phyloP scores from a whole-genome alignment of 2,888 invertebrate genomes.

The Drosophila stalkeri region DNA sequence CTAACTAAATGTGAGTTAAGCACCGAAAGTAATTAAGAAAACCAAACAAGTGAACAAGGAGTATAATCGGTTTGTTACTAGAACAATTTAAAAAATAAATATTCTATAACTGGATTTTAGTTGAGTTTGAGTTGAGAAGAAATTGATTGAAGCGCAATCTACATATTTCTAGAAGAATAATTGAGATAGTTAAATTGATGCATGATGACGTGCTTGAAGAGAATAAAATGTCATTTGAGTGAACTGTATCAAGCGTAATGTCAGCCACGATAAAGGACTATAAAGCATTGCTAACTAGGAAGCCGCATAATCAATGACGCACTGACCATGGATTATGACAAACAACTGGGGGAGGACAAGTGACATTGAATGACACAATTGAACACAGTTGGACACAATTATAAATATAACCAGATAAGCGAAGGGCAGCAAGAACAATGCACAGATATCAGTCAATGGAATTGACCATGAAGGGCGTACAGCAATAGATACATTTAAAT shows the following conservation, averaged over 20 bases:
- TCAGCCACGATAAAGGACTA: background rate
- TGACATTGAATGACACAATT: slow-evolving; percentile 7
- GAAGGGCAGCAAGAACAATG: background rate
- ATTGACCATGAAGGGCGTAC: background rate
- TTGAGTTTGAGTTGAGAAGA: background rate
- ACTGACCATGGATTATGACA: background rate
- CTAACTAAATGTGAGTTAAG: background rate
- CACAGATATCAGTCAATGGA: background rate
- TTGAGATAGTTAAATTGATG: background rate
- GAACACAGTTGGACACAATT: slow-evolving; percentile 1
- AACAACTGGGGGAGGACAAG: slow-evolving; percentile 1
- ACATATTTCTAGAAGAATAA: too few species aligned
- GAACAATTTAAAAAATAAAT: background rate
- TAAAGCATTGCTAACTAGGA: background rate
- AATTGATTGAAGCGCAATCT: slow-evolving; percentile 4
- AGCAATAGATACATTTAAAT: background rate
- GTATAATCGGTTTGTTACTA: background rate
- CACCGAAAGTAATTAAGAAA: slow-evolving; percentile 8
- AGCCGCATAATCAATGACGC: slow-evolving; percentile 9
- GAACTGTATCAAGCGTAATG: background rate
- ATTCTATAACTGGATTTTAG: background rate
- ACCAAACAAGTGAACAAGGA: slow-evolving; percentile 3
- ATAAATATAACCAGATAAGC: slow-evolving; percentile 7
- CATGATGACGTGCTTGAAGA: background rate
- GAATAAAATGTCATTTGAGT: background rate